Conservation (phyloP, 37 sponge, comb jelly and placozoan genomes). For the Aphrocallistes beatrix region DNA sequence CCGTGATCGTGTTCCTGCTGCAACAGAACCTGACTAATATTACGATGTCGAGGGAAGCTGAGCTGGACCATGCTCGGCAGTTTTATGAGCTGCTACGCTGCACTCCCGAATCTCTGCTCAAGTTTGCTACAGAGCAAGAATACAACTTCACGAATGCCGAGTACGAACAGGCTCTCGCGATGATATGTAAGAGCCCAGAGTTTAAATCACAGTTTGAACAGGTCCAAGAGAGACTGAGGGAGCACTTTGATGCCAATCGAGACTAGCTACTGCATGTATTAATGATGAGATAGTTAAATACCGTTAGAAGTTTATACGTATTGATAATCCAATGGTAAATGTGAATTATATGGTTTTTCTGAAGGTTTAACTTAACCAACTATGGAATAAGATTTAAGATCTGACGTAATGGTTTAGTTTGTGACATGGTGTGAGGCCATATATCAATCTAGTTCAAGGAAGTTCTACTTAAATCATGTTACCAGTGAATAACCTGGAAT, state of each 20-base stretch:
- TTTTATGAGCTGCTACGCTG: conserved; percentile 75
- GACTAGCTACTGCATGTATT: too few relatives aligned
- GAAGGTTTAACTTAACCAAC: too few relatives aligned
- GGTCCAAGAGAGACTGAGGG: background rate
- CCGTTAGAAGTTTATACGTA: too few relatives aligned
- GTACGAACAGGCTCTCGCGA: conserved; percentile 2
- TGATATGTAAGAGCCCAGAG: background rate
- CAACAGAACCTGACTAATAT: conserved; percentile 86
- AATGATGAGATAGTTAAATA: too few relatives aligned
- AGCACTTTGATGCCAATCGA: conserved; percentile 10
- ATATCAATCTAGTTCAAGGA: too few relatives aligned
- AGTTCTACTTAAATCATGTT: too few relatives aligned
- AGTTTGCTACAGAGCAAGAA: background rate
- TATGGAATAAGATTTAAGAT: too few relatives aligned
- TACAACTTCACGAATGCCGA: conserved; percentile 8
- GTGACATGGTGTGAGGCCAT: too few relatives aligned
- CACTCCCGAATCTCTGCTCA: background rate
- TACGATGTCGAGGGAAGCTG: conserved; percentile 71
- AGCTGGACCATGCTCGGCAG: conserved; percentile 66
- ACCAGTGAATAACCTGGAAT: too few relatives aligned
- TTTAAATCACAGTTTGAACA: background rate
- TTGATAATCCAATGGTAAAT: too few relatives aligned
- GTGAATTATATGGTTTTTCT: too few relatives aligned
- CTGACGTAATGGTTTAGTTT: too few relatives aligned
- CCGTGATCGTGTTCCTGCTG: conserved; percentile 28